Percentiles rank a stretch among this genome's conserved stretches.
Conservation (phyloP, 2,888 invertebrate genomes). For the Artemia sinica region DNA sequence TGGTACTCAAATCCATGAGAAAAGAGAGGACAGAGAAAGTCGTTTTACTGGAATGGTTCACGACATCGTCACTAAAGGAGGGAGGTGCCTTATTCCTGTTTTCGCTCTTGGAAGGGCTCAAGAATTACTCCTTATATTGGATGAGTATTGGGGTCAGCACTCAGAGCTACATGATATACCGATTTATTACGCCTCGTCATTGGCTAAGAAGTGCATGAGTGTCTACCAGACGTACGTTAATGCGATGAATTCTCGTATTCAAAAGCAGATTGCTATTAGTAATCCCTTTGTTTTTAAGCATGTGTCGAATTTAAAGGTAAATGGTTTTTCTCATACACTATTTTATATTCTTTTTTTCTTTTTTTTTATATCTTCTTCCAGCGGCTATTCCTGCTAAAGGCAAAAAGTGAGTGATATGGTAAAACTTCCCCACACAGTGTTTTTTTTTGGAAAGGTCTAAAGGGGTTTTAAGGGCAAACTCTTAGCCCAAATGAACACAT, state of each 20-base stretch:
- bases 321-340: slow-evolving; percentile 20
- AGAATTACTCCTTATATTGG: slow-evolving; percentile 76
- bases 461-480: too few species aligned
- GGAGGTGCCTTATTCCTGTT: slow-evolving; percentile 91
- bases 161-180: slow-evolving; percentile 95
- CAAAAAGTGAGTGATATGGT: too few species aligned
- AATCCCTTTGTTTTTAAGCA: slow-evolving; percentile 98
- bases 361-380: not conserved
- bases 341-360: not conserved
- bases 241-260: slow-evolving; percentile 96
- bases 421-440: too few species aligned
- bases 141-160: slow-evolving; percentile 95
- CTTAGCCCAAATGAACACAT: too few species aligned
- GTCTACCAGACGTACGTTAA: slow-evolving; percentile 99
- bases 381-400: not conserved
- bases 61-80: slow-evolving; percentile 91
- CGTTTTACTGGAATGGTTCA: slow-evolving; percentile 83
- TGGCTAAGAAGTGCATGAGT: slow-evolving; percentile 99
- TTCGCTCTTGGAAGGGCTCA: slow-evolving; percentile 96
- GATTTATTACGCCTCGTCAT: slow-evolving; percentile 95
- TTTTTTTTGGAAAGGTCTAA: too few species aligned
- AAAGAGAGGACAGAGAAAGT: slow-evolving; percentile 84
- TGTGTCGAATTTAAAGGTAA: slow-evolving; percentile 74
- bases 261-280: slow-evolving; percentile 85
- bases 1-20: slow-evolving; percentile 97